A percentile compares a stretch with the other conserved stretches of the same genome.
phyloP scores from a whole-genome alignment of 2,113 vertebrate species.

The Ceuthmochares aereus region DNA sequence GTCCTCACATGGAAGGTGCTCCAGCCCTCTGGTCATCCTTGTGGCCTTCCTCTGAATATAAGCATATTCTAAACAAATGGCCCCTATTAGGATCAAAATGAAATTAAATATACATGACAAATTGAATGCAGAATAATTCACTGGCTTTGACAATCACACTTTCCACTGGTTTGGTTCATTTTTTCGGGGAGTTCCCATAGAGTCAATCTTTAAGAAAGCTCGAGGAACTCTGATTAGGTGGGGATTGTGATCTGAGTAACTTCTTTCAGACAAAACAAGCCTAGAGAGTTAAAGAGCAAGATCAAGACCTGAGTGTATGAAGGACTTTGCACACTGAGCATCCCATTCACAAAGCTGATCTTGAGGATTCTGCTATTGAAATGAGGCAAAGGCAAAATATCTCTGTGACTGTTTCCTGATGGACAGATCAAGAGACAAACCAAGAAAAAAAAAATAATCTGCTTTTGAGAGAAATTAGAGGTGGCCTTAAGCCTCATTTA shows the following conservation, averaged over 20 bases:
- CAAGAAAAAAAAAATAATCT: background rate
- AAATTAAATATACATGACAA: background rate
- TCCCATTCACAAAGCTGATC: background rate
- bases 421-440: background rate
- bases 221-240: background rate
- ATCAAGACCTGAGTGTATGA: background rate
- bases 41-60: too few relatives aligned
- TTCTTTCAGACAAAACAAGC: background rate
- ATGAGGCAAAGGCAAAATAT: background rate
- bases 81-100: background rate
- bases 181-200: background rate
- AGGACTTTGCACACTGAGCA: background rate
- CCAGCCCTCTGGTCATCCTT: too few relatives aligned
- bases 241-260: background rate
- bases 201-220: background rate
- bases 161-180: background rate
- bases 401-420: background rate
- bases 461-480: background rate
- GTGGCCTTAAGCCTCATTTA: conserved; percentile 15
- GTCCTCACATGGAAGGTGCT: too few relatives aligned
- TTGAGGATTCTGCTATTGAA: background rate
- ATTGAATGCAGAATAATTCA: background rate
- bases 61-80: background rate
- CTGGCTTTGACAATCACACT: background rate
- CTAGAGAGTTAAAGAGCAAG: background rate